Conservation (phyloP, 2,113 vertebrate species). For the Bubo bubo region DNA sequence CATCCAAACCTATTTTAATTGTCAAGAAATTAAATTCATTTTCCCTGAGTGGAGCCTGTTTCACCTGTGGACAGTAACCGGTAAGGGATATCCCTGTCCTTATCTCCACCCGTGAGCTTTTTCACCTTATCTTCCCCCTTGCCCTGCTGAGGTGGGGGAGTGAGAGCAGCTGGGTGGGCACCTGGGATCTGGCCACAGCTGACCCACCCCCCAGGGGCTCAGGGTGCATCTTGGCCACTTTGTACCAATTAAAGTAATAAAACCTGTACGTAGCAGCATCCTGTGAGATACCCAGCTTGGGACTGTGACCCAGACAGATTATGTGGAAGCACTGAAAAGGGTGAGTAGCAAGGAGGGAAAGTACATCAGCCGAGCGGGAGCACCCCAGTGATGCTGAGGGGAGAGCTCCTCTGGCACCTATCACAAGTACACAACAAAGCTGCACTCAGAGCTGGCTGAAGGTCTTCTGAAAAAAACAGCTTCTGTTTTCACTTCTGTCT, state of each 20-base stretch:
- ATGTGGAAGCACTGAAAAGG: not conserved
- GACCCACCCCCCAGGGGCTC: not conserved
- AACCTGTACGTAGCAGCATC: accelerated
- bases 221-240: accelerated
- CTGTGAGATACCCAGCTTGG: not conserved
- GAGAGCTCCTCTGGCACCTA: not conserved
- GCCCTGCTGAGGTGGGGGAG: not conserved
- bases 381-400: not conserved
- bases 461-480: not conserved
- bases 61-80: not conserved
- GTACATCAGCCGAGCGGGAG: not conserved
- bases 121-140: accelerated
- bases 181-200: not conserved
- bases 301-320: accelerated
- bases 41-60: not conserved
- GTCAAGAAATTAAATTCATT: not conserved
- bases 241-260: accelerated
- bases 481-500: not conserved
- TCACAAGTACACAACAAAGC: not conserved
- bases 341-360: accelerated
- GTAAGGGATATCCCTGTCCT: not conserved
- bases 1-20: not conserved
- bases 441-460: not conserved
- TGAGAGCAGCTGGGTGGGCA: not conserved
- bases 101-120: not conserved